phyloP scores from a whole-genome alignment of 2,888 invertebrate species.

The Dorcus hopei region DNA sequence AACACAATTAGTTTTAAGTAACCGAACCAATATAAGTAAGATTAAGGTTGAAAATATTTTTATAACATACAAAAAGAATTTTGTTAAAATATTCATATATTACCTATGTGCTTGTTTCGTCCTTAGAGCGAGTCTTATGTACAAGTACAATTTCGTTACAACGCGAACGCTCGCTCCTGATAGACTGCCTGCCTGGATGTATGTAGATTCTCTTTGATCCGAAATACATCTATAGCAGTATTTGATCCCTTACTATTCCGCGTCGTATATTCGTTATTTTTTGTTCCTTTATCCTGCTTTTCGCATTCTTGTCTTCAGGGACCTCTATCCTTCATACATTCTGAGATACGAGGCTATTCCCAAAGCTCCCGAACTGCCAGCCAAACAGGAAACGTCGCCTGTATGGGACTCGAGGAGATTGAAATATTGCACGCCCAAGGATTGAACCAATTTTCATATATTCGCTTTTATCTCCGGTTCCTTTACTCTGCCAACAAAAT shows the following conservation, averaged over 20 bases:
- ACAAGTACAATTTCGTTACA: slow-evolving; percentile 33
- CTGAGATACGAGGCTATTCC: slow-evolving; percentile 45
- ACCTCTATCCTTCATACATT: slow-evolving; percentile 49
- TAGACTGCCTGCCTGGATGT: slow-evolving; percentile 32
- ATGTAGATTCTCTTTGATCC: slow-evolving; percentile 49
- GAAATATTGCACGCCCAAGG: slow-evolving; percentile 49
- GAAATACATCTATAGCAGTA: slow-evolving; percentile 41
- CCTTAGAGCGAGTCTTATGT: slow-evolving; percentile 1
- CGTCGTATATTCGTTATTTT: slow-evolving; percentile 45
- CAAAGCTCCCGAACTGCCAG: slow-evolving; percentile 41
- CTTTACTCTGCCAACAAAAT: slow-evolving; percentile 22
- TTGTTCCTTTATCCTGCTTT: slow-evolving; percentile 44
- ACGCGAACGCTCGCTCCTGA: slow-evolving; percentile 33
- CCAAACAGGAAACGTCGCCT: slow-evolving; percentile 49
- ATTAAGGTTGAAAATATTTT: slow-evolving; percentile 1
- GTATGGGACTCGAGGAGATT: slow-evolving; percentile 44
- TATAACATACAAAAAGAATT: slow-evolving; percentile 8
- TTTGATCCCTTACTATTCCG: slow-evolving; percentile 41
- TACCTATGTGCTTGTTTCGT: slow-evolving; percentile 23
- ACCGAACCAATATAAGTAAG: too few relatives aligned
- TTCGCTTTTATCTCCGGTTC: slow-evolving; percentile 41
- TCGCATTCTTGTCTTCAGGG: slow-evolving; percentile 48
- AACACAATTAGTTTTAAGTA: not conserved
- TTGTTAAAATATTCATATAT: slow-evolving; percentile 33
- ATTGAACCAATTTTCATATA: slow-evolving; percentile 49